Evolutionary conservation across 2,113 vertebrate genomes (phyloP), one percentile per base, ranked within the genome.

Genomic region (Hylia prasina): DNA sequence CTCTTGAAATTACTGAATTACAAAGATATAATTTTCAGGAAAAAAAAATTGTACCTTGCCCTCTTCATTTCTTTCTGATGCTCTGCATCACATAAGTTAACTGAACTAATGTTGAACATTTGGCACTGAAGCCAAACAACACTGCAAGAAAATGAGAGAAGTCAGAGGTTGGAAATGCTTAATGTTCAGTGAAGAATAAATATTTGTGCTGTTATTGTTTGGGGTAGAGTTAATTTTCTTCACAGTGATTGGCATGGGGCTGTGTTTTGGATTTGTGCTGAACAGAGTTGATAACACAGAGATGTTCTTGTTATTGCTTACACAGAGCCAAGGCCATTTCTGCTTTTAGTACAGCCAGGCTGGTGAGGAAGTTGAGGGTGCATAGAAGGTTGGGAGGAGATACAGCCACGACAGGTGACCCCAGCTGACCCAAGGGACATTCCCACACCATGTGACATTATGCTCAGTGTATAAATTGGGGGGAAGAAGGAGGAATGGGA

Each of bases 331-430:
- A 68, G 21, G 53, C 16, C 11, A 1, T 82, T 53, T 21, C n/a
- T 75, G 20, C 30, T n/a, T 35, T 47, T 39, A 1, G 1, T 48
- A 12, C 1, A 3, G n/a, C 28, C 60, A 47, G 0, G 1, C 20
- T 60, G 45, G 28, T 1, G 17, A 30, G 33, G 19, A 45, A 24
- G 2, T 2, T 73, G 33, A 9, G 23, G 2, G 33, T 58, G 13
- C 33, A 6, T 39, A 28, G 37, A 13, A 82, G 23, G 6, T 0
- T 73, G n/a, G 53, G 30, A 47, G 11, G 39, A 30, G 39, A 75
- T 28, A 53, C 7, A 75, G 24, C 16, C 47, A 45, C 44, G 23
- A 58, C 15, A 73, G n/a, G 16, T 53, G 61, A 82, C 16, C 28
- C 39, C 11, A 40, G 0, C 15, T 39, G 51, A 45, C 33, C 51